phyloP scores from a whole-genome alignment of 2,888 invertebrate genomes.

The Norana najaformis region DNA sequence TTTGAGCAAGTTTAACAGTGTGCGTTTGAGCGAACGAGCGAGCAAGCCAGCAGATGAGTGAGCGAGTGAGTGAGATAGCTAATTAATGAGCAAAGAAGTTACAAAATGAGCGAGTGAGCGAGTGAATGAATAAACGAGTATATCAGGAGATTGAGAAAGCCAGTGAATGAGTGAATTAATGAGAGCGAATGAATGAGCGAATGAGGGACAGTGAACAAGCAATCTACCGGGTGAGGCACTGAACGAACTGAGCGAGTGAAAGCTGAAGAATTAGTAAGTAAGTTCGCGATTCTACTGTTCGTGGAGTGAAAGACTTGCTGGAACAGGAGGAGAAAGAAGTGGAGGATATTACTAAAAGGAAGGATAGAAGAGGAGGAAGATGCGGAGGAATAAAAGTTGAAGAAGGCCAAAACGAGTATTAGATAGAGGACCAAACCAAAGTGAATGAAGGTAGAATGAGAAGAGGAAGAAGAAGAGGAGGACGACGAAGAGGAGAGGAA shows the following conservation, averaged over 20 bases:
- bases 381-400: too few relatives aligned
- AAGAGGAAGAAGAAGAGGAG: neutral
- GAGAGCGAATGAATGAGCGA: conserved; percentile 14
- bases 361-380: too few relatives aligned
- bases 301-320: neutral
- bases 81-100: too few relatives aligned
- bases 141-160: neutral
- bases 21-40: neutral
- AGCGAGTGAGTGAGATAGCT: too few relatives aligned
- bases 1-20: neutral
- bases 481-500: neutral
- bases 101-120: too few relatives aligned
- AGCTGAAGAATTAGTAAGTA: neutral
- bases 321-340: too few relatives aligned
- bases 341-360: neutral
- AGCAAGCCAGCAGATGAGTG: too few relatives aligned
- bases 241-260: neutral
- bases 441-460: too few relatives aligned
- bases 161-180: conserved; percentile 20
- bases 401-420: too few relatives aligned
- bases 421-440: too few relatives aligned
- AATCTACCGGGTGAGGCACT: neutral
- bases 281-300: too few relatives aligned
- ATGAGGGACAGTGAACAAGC: neutral
- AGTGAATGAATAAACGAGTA: too few relatives aligned